A percentile compares a stretch with the other conserved stretches of the same genome.
Conservation (phyloP, 1,140 invertebrate species). For the Pissodes strobi region DNA sequence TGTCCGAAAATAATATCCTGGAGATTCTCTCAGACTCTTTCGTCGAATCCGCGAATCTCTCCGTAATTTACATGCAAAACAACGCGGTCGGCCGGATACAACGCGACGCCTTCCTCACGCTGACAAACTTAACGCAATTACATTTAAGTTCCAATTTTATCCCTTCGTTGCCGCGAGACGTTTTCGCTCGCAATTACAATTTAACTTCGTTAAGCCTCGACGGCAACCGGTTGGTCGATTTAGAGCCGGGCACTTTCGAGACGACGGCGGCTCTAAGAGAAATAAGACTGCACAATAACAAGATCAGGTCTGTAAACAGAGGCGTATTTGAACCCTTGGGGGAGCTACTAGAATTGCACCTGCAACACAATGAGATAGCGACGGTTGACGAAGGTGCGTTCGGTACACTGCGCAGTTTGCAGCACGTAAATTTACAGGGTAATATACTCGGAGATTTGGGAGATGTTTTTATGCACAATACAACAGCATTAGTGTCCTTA, state of each 20-base stretch:
- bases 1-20: constrained; percentile 88
- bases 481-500: constrained; percentile 79
- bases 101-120: constrained; percentile 69
- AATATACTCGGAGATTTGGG: constrained; percentile 77
- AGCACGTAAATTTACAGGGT: constrained; percentile 85
- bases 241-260: constrained; percentile 79
- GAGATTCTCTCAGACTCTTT: constrained; percentile 83
- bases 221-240: constrained; percentile 82
- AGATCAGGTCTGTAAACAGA: constrained; percentile 71
- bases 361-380: constrained; percentile 84
- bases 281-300: constrained; percentile 86
- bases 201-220: constrained; percentile 86
- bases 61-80: constrained; percentile 84
- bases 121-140: constrained; percentile 78
- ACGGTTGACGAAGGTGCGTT: constrained; percentile 83
- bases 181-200: constrained; percentile 74
- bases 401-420: constrained; percentile 77
- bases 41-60: constrained; percentile 72
- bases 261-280: constrained; percentile 75
- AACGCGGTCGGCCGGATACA: constrained; percentile 83
- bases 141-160: constrained; percentile 88
- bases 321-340: constrained; percentile 82
- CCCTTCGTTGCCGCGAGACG: constrained; percentile 70
- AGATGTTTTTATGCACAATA: constrained; percentile 77
- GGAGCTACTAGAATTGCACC: constrained; percentile 78